Percentiles rank a stretch among this genome's conserved stretches.
Conservation (phyloP, 2,888 invertebrate genomes). For the Sinhomidia bicolor region DNA sequence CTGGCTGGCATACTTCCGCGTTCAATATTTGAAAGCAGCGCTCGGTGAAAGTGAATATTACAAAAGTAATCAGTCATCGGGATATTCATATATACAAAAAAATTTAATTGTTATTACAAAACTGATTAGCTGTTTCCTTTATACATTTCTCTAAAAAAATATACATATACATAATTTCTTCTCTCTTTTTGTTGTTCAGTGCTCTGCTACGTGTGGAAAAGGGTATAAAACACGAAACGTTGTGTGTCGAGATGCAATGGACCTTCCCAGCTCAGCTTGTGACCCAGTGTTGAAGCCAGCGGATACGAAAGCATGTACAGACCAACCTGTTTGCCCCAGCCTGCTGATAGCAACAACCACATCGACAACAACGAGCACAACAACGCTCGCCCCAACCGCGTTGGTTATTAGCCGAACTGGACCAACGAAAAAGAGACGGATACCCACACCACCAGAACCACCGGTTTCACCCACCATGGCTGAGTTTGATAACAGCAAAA, state of each 20-base stretch:
- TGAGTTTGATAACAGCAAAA: constrained; percentile 43
- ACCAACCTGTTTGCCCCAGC: constrained; percentile 70
- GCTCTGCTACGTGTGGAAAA: constrained; percentile 93
- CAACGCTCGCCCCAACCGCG: constrained; percentile 63
- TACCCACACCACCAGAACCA: constrained; percentile 41
- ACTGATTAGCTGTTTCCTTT: background rate
- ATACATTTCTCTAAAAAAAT: background rate
- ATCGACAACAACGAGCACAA: constrained; percentile 68
- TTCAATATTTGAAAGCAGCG: no score
- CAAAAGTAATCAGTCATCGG: constrained; percentile 1
- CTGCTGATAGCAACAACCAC: constrained; percentile 39
- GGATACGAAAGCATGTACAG: constrained; percentile 70
- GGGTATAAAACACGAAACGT: constrained; percentile 93
- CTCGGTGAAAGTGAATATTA: background rate
- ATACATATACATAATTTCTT: background rate
- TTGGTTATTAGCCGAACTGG: constrained; percentile 60
- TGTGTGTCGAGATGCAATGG: constrained; percentile 83
- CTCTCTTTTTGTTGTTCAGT: constrained; percentile 83
- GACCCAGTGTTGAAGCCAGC: constrained; percentile 74
- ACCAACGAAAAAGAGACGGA: constrained; percentile 65
- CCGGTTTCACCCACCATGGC: constrained; percentile 28
- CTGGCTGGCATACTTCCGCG: no score
- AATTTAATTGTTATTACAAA: background rate
- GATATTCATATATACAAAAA: background rate
- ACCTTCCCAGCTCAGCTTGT: constrained; percentile 77